A percentile compares a stretch with the other conserved stretches of the same genome.
Conservation (phyloP, 2,797 vertebrate genomes). For the Sebastes nivosus region DNA sequence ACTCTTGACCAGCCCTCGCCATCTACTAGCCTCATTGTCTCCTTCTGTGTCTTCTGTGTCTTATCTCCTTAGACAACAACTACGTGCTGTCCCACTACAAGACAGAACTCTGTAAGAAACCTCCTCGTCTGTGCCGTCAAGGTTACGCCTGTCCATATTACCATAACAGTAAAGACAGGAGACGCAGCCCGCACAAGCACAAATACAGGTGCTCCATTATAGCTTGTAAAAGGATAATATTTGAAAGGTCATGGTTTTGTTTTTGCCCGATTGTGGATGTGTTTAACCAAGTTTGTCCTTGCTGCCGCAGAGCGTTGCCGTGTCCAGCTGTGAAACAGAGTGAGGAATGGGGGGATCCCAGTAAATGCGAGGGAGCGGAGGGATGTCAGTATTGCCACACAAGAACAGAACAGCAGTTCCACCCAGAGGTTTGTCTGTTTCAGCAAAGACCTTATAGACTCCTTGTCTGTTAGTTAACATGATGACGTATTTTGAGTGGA, state of each 20-base stretch:
- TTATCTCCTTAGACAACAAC: conserved; percentile 86
- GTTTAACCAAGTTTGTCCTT: background rate
- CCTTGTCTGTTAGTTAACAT: accelerated
- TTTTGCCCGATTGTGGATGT: background rate
- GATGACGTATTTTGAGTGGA: too few relatives aligned
- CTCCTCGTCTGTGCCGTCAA: conserved; percentile 96
- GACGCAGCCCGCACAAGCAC: conserved; percentile 96
- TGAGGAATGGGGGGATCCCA: conserved; percentile 98
- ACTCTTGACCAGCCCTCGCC: background rate
- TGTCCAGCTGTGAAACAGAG: conserved; percentile 98
- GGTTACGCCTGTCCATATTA: conserved; percentile 99
- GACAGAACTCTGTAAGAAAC: conserved; percentile 98
- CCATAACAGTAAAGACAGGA: conserved; percentile 98
- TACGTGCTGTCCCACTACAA: conserved; percentile 98
- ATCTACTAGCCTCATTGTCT: background rate
- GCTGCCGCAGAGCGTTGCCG: conserved; percentile 86
- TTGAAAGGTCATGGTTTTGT: background rate
- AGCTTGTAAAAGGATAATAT: background rate
- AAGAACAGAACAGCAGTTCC: conserved; percentile 97
- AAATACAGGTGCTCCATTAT: conserved; percentile 90
- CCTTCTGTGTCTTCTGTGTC: background rate
- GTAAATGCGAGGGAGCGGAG: conserved; percentile 96
- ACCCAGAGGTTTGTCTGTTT: conserved; percentile 89
- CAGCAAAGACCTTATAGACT: accelerated
- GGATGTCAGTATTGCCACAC: conserved; percentile 98